These are phyloP conservation scores for Crotalus viridis DNA, from an alignment of 2,113 vertebrate genomes.

Conservation along the genomic window DNA sequence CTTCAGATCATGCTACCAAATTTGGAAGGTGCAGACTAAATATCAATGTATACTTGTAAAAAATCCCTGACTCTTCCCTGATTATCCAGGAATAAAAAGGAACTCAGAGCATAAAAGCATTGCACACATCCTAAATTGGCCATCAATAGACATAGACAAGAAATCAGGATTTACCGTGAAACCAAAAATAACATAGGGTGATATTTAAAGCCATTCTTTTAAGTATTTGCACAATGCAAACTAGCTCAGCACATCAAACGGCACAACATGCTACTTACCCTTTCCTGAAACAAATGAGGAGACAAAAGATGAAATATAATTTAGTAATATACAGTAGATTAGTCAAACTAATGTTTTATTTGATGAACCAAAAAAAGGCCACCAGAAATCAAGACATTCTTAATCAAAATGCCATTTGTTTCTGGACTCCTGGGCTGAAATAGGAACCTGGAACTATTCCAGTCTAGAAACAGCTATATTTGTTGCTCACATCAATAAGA, in stretches of 20 bases:
- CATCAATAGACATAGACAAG: not conserved
- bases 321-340: not conserved
- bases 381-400: accelerated
- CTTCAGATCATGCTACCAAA: not conserved
- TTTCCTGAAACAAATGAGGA: conserved; percentile 52
- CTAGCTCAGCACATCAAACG: not conserved
- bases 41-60: not conserved
- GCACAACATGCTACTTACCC: conserved; percentile 51
- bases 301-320: conserved; percentile 43
- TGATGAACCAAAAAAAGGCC: not conserved
- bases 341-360: accelerated
- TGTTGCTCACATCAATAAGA: not conserved
- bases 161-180: not conserved
- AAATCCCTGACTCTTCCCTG: not conserved
- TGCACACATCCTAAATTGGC: not conserved
- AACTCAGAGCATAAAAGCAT: not conserved
- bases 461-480: not conserved
- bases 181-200: not conserved
- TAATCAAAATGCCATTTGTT: accelerated
- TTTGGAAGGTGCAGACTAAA: not conserved
- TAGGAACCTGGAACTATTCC: not conserved
- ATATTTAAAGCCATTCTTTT: not conserved
- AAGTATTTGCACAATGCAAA: not conserved
- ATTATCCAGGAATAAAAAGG: not conserved
- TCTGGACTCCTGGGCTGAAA: not conserved